A percentile compares a stretch with the other conserved stretches of the same genome.
phyloP scores from a whole-genome alignment of 2,113 vertebrate species.

The Sylvia atricapilla region DNA sequence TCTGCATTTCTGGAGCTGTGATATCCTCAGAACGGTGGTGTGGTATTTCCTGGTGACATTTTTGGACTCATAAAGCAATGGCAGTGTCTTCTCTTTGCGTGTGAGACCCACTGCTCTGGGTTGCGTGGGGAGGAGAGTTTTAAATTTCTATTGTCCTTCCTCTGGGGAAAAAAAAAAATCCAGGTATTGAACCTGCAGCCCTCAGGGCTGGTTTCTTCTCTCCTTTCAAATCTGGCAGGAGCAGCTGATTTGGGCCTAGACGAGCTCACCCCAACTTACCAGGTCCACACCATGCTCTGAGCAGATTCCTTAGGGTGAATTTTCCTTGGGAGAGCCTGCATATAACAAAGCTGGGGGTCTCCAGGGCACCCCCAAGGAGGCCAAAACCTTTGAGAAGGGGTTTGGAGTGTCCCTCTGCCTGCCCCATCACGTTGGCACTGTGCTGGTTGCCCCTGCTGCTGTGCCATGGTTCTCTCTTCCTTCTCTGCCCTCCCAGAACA shows the following conservation, averaged over 20 bases:
- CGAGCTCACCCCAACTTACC: not conserved
- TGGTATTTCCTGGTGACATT: not conserved
- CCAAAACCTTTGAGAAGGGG: not conserved
- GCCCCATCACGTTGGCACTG: rapidly evolving
- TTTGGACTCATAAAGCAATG: not conserved
- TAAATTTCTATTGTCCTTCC: not conserved
- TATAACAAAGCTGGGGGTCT: not conserved
- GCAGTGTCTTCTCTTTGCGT: not conserved
- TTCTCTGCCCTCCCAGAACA: slow-evolving; percentile 77
- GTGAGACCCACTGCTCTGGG: not conserved
- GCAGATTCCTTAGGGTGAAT: not conserved
- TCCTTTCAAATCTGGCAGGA: not conserved
- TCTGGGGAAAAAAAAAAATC: too few relatives aligned
- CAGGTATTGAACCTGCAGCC: not conserved
- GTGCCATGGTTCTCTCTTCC: not conserved
- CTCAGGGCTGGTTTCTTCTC: not conserved
- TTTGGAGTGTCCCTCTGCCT: not conserved
- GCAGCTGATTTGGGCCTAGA: not conserved
- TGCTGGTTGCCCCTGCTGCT: not conserved
- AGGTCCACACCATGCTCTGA: not conserved
- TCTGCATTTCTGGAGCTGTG: not conserved
- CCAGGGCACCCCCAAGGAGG: not conserved
- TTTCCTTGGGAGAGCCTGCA: not conserved
- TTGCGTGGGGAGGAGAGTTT: not conserved
- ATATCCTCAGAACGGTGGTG: not conserved